Evolutionary conservation across 2,888 invertebrate genomes (phyloP).

Genomic region (Melinopterus prodromus): DNA sequence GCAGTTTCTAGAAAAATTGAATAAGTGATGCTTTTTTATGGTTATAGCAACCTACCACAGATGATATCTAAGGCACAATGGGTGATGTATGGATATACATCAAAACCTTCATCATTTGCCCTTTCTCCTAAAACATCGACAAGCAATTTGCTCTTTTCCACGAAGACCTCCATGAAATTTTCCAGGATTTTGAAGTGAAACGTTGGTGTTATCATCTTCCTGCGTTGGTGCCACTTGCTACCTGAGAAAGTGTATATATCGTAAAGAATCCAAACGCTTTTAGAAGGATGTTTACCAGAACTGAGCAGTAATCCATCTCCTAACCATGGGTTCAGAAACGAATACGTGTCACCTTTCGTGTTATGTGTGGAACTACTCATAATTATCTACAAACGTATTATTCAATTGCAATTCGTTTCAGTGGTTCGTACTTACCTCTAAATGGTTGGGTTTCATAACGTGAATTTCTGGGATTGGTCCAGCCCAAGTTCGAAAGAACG

Average conservation of each 20-base stretch:
- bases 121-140: slow-evolving; percentile 41
- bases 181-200: slow-evolving; percentile 54
- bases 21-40: background rate
- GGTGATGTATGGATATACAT: slow-evolving; percentile 50
- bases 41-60: slow-evolving; percentile 47
- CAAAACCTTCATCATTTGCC: slow-evolving; percentile 48
- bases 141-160: slow-evolving; percentile 48
- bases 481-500: slow-evolving; percentile 47
- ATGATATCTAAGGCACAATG: slow-evolving; percentile 52
- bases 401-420: background rate
- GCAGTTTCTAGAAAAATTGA: slow-evolving; percentile 37
- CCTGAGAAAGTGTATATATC: slow-evolving; percentile 35
- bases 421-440: slow-evolving; percentile 29
- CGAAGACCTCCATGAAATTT: slow-evolving; percentile 49
- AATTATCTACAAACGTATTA: slow-evolving; percentile 5
- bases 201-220: slow-evolving; percentile 50
- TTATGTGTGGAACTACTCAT: slow-evolving; percentile 27
- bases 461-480: slow-evolving; percentile 45
- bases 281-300: slow-evolving; percentile 24
- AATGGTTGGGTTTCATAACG: slow-evolving; percentile 47
- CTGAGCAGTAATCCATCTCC: slow-evolving; percentile 33
- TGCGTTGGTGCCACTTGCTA: slow-evolving; percentile 47
- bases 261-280: background rate
- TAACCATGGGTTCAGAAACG: slow-evolving; percentile 28
- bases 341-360: slow-evolving; percentile 28